Conservation (phyloP, 92 coral and sea anemone genomes). For the Siderastrea radians region DNA sequence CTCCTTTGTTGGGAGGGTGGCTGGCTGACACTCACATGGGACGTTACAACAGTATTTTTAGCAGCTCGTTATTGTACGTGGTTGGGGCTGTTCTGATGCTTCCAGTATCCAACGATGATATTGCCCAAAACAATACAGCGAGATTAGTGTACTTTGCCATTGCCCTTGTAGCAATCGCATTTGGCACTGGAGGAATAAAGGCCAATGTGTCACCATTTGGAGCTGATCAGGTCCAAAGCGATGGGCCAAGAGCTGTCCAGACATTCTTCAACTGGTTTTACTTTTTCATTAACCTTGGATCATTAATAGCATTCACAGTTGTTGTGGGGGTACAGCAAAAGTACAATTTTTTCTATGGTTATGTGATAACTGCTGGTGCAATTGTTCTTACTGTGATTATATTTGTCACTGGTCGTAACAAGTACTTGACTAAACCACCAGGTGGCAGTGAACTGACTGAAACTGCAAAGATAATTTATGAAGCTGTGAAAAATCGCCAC, state of each 20-base stretch:
- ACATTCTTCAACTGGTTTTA: conserved; percentile 97
- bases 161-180: conserved; percentile 81
- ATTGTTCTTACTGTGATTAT: conserved; percentile 72
- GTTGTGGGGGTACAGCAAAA: conserved; percentile 91
- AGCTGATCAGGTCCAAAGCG: conserved; percentile 88
- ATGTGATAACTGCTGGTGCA: conserved; percentile 80
- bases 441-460: conserved; percentile 86
- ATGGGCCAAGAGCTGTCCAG: conserved; percentile 90
- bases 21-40: conserved; percentile 88
- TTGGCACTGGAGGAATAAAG: conserved; percentile 97
- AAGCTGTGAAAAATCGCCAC: conserved; percentile 56
- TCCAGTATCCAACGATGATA: conserved; percentile 11
- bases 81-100: conserved; percentile 77
- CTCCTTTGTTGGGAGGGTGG: conserved; percentile 94
- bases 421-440: conserved; percentile 78
- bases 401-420: conserved; percentile 78
- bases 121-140: neutral
- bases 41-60: conserved; percentile 79
- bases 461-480: conserved; percentile 64
- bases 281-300: conserved; percentile 95
- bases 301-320: conserved; percentile 82
- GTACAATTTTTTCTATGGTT: conserved; percentile 76
- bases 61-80: conserved; percentile 78
- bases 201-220: conserved; percentile 98
- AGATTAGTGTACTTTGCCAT: conserved; percentile 57